Evolutionary conservation across 2,797 vertebrate genomes (phyloP).

Genomic region (Acrocephalus scirpaceus): DNA sequence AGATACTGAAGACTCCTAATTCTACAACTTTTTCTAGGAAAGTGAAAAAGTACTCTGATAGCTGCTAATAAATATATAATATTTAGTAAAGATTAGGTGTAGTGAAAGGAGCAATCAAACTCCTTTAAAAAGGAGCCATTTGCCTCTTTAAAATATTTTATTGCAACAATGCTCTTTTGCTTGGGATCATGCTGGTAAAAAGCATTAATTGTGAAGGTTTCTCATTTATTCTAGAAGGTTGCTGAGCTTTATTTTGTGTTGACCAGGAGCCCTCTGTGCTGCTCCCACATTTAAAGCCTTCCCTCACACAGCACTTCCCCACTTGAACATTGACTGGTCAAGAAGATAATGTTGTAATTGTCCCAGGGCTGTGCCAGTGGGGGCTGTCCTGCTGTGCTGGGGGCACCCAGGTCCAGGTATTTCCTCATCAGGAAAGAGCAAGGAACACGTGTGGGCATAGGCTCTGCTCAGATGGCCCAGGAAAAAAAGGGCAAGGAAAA

Average conservation of each 20-base stretch:
- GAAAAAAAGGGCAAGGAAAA: background rate
- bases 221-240: background rate
- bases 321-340: background rate
- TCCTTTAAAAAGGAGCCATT: background rate
- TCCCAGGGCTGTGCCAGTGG: background rate
- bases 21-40: slow-evolving; percentile 1
- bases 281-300: background rate
- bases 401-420: background rate
- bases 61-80: background rate
- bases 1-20: background rate
- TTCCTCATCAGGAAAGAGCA: background rate
- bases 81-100: background rate
- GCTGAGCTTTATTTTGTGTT: background rate
- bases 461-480: background rate
- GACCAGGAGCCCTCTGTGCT: background rate
- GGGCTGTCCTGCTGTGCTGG: background rate
- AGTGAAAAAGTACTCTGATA: background rate
- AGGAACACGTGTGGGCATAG: background rate
- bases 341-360: background rate
- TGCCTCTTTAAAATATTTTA: background rate
- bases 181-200: slow-evolving; percentile 27
- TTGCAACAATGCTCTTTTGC: background rate
- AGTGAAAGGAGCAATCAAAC: background rate
- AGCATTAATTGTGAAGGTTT: background rate
- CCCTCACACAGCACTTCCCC: rapidly evolving